A percentile compares a stretch with the other conserved stretches of the same genome.
Conservation (phyloP, 2,888 invertebrate species). For the Cheilosia impressa region DNA sequence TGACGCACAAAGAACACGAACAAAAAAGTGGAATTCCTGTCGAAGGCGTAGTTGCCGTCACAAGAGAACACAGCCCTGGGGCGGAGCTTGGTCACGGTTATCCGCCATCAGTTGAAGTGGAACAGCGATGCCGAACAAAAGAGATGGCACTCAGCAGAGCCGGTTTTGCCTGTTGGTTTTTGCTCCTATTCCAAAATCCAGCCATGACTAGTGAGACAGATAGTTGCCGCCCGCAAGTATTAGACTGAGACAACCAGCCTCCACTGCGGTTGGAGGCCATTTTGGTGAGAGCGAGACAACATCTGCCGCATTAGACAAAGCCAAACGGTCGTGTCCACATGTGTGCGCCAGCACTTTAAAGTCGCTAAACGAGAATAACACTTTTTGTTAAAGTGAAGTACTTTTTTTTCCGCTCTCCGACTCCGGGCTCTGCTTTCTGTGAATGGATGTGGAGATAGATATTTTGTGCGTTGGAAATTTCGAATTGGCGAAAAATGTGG, state of each 20-base stretch:
- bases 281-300: constrained; percentile 62
- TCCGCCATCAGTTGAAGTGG: constrained; percentile 1
- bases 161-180: constrained; percentile 60
- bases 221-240: neutral
- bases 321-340: neutral
- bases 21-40: constrained; percentile 9
- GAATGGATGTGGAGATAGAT: constrained; percentile 10
- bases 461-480: constrained; percentile 42
- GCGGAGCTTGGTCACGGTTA: constrained; percentile 49
- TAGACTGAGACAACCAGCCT: neutral
- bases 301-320: constrained; percentile 16
- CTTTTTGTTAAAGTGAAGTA: constrained; percentile 62
- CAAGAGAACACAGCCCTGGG: constrained; percentile 45
- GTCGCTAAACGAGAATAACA: constrained; percentile 43
- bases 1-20: constrained; percentile 31
- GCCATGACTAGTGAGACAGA: constrained; percentile 59
- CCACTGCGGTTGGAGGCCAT: constrained; percentile 40
- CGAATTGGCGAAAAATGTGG: constrained; percentile 53
- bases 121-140: neutral
- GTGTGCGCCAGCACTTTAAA: constrained; percentile 54
- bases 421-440: constrained; percentile 15
- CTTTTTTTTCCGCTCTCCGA: constrained; percentile 1
- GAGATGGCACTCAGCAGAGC: constrained; percentile 42
- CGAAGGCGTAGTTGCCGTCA: constrained; percentile 53
- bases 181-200: constrained; percentile 41